Evolutionary conservation across 2,797 vertebrate genomes (phyloP), one percentile per base, ranked within the genome.

Genomic region (Sebastes alutus): DNA sequence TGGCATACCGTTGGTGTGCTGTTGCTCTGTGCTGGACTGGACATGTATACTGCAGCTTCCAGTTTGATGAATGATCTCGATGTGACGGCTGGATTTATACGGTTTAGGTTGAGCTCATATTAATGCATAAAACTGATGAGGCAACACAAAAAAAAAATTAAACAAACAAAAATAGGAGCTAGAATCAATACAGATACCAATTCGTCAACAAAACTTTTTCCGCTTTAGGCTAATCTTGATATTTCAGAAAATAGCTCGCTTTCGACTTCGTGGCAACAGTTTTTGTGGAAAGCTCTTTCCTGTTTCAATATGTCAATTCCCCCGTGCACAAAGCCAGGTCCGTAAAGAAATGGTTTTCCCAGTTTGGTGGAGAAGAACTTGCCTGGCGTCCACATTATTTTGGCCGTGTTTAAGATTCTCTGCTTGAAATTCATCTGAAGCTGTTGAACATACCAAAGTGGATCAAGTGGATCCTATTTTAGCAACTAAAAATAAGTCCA

Each of bases 1-100:
- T 71, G 84, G 64, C 76, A 81, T 78, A 77, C 66, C 54, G 69
- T 54, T 12, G 60, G 58, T 76, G 72, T 64, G 70, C 76, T 59
- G 72, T 2, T 66, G 79, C 83, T 78, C 62, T 60, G 63, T 65
- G 63, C 73, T 9, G 49, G 23, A 70, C 56, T 9, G 38, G 35
- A 80, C 75, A 13, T 72, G 35, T 73, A 77, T 54, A 71, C 60
- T 65, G 60, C 2, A 2, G 71, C 67, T 64, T 72, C 27, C 55
- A 33, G 4, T 77, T 22, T 77, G 72, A 87, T 68, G 66, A 55
- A 83, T 35, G 71, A 54, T 63, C 30, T 62, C 0, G 9, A 68
- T 67, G 55, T 55, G 30, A 16, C 2, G 35, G 42, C 18, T 29
- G 46, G 63, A 80, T 84, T 78, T 72, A 77, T 11, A 38, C 8